These are phyloP conservation scores for Philypnodon macrostomus DNA, from an alignment of 2,797 vertebrate species.

Conservation along the genomic window DNA sequence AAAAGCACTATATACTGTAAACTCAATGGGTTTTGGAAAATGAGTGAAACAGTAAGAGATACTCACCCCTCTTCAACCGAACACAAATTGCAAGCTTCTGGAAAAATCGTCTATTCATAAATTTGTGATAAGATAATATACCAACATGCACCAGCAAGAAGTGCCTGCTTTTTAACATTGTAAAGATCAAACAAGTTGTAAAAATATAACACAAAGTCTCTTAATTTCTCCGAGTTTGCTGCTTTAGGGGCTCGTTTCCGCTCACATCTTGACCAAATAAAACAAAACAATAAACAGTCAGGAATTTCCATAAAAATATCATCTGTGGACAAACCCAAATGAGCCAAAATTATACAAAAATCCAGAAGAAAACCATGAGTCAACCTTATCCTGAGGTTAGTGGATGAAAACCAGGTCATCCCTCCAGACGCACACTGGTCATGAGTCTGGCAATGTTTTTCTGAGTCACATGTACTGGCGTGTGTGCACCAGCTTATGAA, in stretches of 20 bases:
- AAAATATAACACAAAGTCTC: too few species aligned
- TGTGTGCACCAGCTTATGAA: constrained; percentile 31
- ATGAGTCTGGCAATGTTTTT: constrained; percentile 64
- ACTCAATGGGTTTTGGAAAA: too few species aligned
- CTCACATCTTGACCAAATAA: constrained; percentile 22
- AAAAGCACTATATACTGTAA: too few species aligned
- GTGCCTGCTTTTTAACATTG: constrained; percentile 79
- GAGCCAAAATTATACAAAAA: not conserved
- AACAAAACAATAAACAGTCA: constrained; percentile 23
- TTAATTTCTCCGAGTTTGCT: too few species aligned
- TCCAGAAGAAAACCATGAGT: constrained; percentile 3
- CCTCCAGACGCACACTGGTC: constrained; percentile 54
- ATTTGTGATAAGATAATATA: constrained; percentile 74
- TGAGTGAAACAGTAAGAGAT: not conserved
- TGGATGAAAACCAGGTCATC: constrained; percentile 53
- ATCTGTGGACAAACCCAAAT: constrained; percentile 4
- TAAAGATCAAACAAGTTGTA: not conserved
- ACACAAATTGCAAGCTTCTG: constrained; percentile 84
- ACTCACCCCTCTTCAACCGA: constrained; percentile 84
- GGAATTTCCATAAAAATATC: constrained; percentile 15
- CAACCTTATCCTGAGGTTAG: constrained; percentile 4
- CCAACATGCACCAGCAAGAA: constrained; percentile 71
- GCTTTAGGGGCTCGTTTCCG: constrained; percentile 12
- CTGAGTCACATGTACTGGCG: constrained; percentile 56
- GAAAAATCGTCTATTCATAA: constrained; percentile 81